Evolutionary conservation across 2,888 invertebrate species (phyloP).

Genomic region (Nudaria mundana): DNA sequence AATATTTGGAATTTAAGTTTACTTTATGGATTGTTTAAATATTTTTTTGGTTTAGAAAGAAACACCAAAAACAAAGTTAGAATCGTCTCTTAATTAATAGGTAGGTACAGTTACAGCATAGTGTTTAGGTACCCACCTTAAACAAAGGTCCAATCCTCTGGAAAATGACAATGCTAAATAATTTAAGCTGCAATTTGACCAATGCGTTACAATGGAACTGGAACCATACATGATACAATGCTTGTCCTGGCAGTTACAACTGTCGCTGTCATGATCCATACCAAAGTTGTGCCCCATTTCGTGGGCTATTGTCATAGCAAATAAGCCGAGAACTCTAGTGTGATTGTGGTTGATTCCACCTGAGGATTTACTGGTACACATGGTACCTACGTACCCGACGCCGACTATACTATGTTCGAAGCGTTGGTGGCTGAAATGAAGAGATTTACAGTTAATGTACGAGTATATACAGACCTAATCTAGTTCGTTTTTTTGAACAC

Average conservation of each 20-base stretch:
- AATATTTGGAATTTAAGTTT: too few relatives aligned
- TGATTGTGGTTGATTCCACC: conserved; percentile 8
- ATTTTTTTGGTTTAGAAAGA: too few relatives aligned
- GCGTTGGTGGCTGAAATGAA: conserved; percentile 86
- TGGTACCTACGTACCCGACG: conserved; percentile 97
- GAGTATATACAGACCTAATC: too few relatives aligned
- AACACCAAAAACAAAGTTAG: too few relatives aligned
- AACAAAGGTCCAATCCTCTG: conserved; percentile 97
- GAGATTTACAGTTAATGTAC: too few relatives aligned
- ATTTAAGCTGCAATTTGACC: conserved; percentile 97
- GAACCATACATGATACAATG: conserved; percentile 98
- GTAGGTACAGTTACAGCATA: too few relatives aligned
- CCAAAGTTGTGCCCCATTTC: conserved; percentile 19
- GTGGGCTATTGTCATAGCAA: conserved; percentile 15
- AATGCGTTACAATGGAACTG: conserved; percentile 92
- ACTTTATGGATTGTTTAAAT: too few relatives aligned
- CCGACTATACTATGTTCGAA: conserved; percentile 98
- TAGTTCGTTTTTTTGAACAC: too few relatives aligned
- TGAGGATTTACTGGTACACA: conserved; percentile 94
- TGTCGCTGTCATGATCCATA: conserved; percentile 49
- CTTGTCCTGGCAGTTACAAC: conserved; percentile 92
- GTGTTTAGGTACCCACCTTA: conserved; percentile 61
- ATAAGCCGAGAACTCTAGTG: not conserved
- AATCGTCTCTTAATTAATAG: too few relatives aligned
- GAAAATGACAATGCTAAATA: conserved; percentile 94